Conservation (phyloP, 2,113 vertebrate species). For the Pithys albifrons region DNA sequence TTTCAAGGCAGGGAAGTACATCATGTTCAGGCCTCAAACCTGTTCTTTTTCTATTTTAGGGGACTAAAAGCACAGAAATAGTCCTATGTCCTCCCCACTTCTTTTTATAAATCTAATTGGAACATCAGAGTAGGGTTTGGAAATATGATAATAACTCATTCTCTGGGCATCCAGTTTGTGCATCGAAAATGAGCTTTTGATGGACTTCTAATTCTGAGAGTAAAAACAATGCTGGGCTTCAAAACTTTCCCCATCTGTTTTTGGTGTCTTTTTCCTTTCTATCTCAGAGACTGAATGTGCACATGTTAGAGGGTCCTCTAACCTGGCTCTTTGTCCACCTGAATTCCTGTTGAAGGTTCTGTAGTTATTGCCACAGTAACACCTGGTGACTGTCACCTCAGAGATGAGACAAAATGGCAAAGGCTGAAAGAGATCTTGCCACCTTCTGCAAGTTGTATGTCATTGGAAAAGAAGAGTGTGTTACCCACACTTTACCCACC, state of each 20-base stretch:
- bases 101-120: background rate
- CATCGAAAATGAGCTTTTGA: background rate
- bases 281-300: background rate
- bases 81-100: background rate
- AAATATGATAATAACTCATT: background rate
- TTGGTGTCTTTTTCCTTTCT: background rate
- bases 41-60: conserved; percentile 21
- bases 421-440: background rate
- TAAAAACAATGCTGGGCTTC: background rate
- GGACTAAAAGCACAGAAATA: background rate
- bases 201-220: background rate
- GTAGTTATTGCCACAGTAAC: background rate
- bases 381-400: background rate
- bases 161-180: background rate
- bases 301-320: background rate
- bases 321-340: background rate
- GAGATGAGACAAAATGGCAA: background rate
- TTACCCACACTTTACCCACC: background rate
- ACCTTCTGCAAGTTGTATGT: background rate
- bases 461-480: too few species aligned
- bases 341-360: background rate
- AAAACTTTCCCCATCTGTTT: background rate
- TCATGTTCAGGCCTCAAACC: background rate
- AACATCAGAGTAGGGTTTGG: background rate
- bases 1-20: background rate